These are phyloP conservation scores for Cartodere bifasciata DNA, from an alignment of 2,888 invertebrate genomes.

Conservation along the genomic window DNA sequence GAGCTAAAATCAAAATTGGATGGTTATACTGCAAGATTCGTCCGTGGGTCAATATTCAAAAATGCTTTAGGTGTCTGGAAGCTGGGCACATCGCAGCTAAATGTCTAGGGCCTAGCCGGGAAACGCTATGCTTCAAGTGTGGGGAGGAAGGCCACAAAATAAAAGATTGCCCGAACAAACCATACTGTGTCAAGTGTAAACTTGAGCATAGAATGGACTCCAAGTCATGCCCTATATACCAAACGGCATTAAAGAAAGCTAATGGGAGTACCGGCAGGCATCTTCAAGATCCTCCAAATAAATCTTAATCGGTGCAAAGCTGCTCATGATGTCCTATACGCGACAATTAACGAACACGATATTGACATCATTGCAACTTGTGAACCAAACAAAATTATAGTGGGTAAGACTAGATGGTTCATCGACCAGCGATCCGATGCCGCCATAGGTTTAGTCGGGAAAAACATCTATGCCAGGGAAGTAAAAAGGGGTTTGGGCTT, in stretches of 20 bases:
- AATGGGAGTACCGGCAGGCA: no score
- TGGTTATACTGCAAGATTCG: slow-evolving; percentile 8
- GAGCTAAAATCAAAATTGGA: slow-evolving; percentile 9
- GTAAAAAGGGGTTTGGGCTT: background rate
- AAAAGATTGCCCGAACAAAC: slow-evolving; percentile 10
- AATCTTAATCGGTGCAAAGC: background rate
- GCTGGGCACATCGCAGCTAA: slow-evolving; percentile 11
- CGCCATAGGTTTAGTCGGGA: slow-evolving; percentile 2
- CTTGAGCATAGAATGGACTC: slow-evolving; percentile 11
- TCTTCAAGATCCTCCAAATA: background rate
- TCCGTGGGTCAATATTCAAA: slow-evolving; percentile 6
- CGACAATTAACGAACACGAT: background rate
- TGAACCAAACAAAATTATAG: slow-evolving; percentile 1
- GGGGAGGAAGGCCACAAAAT: slow-evolving; percentile 13
- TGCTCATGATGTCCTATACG: slow-evolving; percentile 1
- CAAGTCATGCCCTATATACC: slow-evolving; percentile 9
- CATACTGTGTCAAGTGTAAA: slow-evolving; percentile 10
- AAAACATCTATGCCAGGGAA: background rate
- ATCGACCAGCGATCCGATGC: slow-evolving; percentile 1
- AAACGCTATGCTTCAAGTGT: slow-evolving; percentile 14
- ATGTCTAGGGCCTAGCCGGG: slow-evolving; percentile 11
- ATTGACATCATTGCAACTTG: background rate
- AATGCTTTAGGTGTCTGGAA: slow-evolving; percentile 14
- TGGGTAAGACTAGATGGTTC: background rate
- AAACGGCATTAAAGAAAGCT: no score